Base-by-base conservation (phyloP, 2,113 vertebrate species). In the Actinemys pallida region DNA sequence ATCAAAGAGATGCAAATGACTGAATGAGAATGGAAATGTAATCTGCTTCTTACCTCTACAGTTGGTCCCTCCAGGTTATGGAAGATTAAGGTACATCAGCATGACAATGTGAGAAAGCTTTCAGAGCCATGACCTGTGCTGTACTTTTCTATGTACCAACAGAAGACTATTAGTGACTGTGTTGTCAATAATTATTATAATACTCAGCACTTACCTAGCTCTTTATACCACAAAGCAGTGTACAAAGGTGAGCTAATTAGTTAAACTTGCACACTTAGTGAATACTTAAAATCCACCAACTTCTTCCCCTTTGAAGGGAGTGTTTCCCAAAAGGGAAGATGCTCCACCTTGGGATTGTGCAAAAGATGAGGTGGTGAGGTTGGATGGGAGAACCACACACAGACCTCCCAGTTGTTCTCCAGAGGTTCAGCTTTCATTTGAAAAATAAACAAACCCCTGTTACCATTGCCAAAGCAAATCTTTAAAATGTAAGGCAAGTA, bases 111-210 rank as follows among this genome's bases (percentile, higher is more conserved):
- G 54, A 13, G 0, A 5, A 29, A 29, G 52, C 53, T 27, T 24
- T 0, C 31, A 39, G 20, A 47, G 42, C 25, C 49, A 29, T 42
- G 57, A 59, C 2, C 81, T 62, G 1, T 54, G 86, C 62, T 79
- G 35, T 42, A 2, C 10, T 76, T 35, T 62, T 8, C 53, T 13
- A 0, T 13, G 0, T 2, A 2, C 69, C 81, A 35, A 1, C 35
- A 11, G 47, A 49, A 20, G 6, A 52, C 10, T 39, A 9, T 69
- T 2, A 4, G n/a, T 45, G n/a, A 72, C 19, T 39, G 81, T 65
- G 54, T n/a, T 11, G 13, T 52, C 57, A 10, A 59, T 8, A 88
- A 81, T 49, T 47, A 29, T 17, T 14, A 16, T 3, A 57, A 69
- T 39, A 50, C 62, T 69, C 62, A n/a, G 17, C 35, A 20, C 62